Evolutionary conservation across 2,888 invertebrate genomes (phyloP).

Genomic region (Phanerotoma sp.): DNA sequence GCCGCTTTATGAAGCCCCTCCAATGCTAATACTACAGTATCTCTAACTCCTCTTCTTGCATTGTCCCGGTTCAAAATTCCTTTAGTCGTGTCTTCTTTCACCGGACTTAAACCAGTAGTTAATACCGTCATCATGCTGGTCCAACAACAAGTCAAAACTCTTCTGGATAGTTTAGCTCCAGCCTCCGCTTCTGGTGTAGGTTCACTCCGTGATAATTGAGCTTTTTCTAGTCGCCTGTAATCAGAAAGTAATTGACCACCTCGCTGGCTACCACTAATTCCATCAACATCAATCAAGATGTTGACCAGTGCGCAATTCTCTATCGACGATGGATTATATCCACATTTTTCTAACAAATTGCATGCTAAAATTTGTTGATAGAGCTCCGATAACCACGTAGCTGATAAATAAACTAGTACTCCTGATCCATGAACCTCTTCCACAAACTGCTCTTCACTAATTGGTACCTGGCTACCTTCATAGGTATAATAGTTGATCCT

Average conservation of each 20-base stretch:
- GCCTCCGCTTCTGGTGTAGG: constrained; percentile 74
- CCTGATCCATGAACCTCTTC: constrained; percentile 92
- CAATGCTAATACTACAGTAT: constrained; percentile 83
- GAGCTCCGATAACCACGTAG: constrained; percentile 89
- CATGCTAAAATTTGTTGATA: constrained; percentile 82
- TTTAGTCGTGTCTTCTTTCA: constrained; percentile 51
- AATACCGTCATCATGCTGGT: constrained; percentile 86
- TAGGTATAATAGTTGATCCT: constrained; percentile 72
- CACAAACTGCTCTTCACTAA: constrained; percentile 79
- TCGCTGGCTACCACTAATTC: constrained; percentile 70
- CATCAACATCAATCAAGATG: constrained; percentile 79
- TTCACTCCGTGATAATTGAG: constrained; percentile 68
- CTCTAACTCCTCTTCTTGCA: constrained; percentile 64
- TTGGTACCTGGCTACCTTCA: constrained; percentile 55
- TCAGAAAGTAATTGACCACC: constrained; percentile 80
- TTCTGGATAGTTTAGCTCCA: constrained; percentile 73
- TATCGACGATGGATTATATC: constrained; percentile 62
- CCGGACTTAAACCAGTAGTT: constrained; percentile 64
- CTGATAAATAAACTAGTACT: constrained; percentile 88
- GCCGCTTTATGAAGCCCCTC: constrained; percentile 93
- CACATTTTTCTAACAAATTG: constrained; percentile 71
- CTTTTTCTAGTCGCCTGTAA: constrained; percentile 81
- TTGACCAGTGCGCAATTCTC: constrained; percentile 71
- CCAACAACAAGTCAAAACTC: constrained; percentile 89
- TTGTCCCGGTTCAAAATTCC: constrained; percentile 50